Base-by-base conservation (phyloP, 2,113 vertebrate species). In the Python bivittatus region DNA sequence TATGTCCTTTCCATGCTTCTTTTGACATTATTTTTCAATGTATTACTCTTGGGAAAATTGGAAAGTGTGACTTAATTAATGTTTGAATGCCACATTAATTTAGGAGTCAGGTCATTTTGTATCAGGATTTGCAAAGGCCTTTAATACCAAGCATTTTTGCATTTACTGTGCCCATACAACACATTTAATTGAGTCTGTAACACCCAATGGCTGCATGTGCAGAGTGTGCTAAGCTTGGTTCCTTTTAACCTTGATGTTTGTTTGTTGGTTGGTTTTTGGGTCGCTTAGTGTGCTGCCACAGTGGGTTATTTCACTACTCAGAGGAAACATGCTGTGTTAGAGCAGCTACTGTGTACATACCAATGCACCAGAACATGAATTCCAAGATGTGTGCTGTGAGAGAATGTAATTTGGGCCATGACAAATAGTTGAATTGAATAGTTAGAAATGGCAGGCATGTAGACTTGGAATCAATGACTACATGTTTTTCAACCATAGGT, bases 351-450 rank as follows among this genome's bases (percentile, higher is more conserved):
- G 42, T 88, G 27, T 48, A 44, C 10, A n/a, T 38, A 61, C 38
- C 52, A 83, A 84, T 84, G 72, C 72, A 84, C 8, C 44, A 84
- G 89, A 90, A 48, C 42, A 27, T 38, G 38, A 84, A 84, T 90
- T 83, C 8, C 68, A 90, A 57, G 33, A 25, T 85, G n/a, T 60
- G 42, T 42, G 15, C 33, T 44, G 38, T 60, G n/a, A 56, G 52
- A 90, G 52, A 83, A 90, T 38, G 11, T 23, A 33, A 56, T 38
- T 12, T 84, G 68, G 56, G 72, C 89, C 33, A 22, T 90, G 53
- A 58, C 72, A 84, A 90, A 42, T 17, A 90, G 44, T 15, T 90
- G 89, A 84, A 58, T 91, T 84, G 84, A 84, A 84, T 84, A 84
- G 84, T 42, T 83, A 44, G 52, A n/a, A 42, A 72, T 90, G 89